Conservation (phyloP, 2,113 vertebrate genomes). For the Macquaria australasica region DNA sequence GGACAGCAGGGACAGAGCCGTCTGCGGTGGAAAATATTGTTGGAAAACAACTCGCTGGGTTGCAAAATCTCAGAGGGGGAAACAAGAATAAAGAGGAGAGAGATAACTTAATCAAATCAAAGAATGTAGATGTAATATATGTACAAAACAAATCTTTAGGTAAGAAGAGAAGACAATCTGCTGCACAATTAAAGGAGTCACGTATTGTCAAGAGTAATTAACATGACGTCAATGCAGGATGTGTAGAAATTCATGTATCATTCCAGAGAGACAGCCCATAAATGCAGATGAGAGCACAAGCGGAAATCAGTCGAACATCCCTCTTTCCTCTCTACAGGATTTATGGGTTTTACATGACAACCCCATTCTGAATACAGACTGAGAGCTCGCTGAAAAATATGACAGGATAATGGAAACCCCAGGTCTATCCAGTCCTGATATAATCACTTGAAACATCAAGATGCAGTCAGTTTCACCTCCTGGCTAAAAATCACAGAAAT, state of each 20-base stretch:
- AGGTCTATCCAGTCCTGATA: not conserved
- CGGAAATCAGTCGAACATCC: not conserved
- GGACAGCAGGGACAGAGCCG: not conserved
- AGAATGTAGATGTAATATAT: not conserved
- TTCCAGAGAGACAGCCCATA: not conserved
- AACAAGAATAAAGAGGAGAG: not conserved
- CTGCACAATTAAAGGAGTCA: not conserved
- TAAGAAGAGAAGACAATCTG: not conserved
- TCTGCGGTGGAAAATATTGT: not conserved
- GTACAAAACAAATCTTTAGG: not conserved
- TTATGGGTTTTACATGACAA: not conserved
- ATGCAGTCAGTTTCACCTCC: not conserved
- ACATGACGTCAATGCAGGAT: not conserved
- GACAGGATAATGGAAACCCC: not conserved
- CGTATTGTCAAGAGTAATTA: not conserved
- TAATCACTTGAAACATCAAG: not conserved
- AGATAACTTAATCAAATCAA: not conserved
- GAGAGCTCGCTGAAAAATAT: not conserved
- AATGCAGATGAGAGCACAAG: conserved; percentile 6
- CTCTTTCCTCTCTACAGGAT: not conserved
- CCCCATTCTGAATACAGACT: not conserved
- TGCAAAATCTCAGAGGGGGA: not conserved
- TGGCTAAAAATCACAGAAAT: not conserved
- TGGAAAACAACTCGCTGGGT: not conserved
- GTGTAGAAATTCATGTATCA: not conserved